Conservation (phyloP, 1,140 invertebrate species). For the Parasteatoda tepidariorum region DNA sequence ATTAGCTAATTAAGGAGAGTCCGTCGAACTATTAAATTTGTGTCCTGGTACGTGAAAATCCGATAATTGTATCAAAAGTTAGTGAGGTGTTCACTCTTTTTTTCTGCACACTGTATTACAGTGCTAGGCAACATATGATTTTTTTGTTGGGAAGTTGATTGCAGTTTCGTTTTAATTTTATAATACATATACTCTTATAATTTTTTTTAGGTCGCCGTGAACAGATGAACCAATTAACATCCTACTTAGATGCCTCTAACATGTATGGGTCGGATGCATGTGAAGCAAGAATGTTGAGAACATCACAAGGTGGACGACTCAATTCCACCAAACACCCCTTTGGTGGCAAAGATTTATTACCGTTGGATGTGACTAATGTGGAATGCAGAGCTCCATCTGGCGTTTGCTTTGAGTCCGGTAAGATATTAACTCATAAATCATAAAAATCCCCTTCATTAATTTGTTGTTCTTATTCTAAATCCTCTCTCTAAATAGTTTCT, state of each 20-base stretch:
- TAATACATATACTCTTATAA: too few species aligned
- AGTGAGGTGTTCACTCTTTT: too few species aligned
- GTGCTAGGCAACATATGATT: too few species aligned
- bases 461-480: background rate
- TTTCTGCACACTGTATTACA: too few species aligned
- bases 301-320: slow-evolving; percentile 77
- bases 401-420: slow-evolving; percentile 85
- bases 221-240: slow-evolving; percentile 76
- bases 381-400: slow-evolving; percentile 88
- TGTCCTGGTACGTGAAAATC: too few species aligned
- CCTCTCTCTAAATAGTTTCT: background rate
- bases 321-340: slow-evolving; percentile 81
- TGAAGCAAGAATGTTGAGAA: slow-evolving; percentile 78
- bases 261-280: slow-evolving; percentile 82
- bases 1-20: too few species aligned
- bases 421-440: slow-evolving; percentile 25
- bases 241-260: slow-evolving; percentile 75
- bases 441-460: background rate
- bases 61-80: too few species aligned
- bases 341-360: slow-evolving; percentile 77
- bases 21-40: too few species aligned
- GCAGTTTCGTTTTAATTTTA: too few species aligned
- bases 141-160: too few species aligned
- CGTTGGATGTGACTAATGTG: slow-evolving; percentile 79
- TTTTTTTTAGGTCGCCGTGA: slow-evolving; percentile 70